Evolutionary conservation across 2,888 invertebrate species (phyloP).

Genomic region (Hemistola chrysoprasaria): DNA sequence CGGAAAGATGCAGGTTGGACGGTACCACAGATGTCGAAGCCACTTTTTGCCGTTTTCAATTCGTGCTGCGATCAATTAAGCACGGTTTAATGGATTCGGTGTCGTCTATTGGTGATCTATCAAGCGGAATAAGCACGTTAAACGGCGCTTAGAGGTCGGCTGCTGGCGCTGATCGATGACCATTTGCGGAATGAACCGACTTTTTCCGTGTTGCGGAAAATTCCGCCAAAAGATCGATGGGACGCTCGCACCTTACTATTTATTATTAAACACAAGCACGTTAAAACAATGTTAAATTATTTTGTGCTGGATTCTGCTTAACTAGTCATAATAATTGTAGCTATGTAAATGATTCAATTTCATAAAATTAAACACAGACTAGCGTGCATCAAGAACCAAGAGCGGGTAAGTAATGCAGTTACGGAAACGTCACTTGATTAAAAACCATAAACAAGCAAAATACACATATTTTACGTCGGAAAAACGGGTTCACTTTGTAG

Average conservation of each 20-base stretch:
- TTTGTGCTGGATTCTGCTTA: too few relatives aligned
- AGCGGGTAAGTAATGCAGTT: conserved; percentile 52
- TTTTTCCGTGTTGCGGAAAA: conserved; percentile 10
- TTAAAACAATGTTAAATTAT: background rate
- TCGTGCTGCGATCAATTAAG: conserved; percentile 72
- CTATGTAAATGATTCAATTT: too few relatives aligned
- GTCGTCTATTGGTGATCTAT: conserved; percentile 70
- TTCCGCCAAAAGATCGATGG: conserved; percentile 10
- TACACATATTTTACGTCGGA: conserved; percentile 40
- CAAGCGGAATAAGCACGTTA: conserved; percentile 70
- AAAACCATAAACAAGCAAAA: conserved; percentile 43
- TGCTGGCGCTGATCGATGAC: conserved; percentile 61
- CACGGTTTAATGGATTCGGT: conserved; percentile 75
- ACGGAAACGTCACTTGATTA: conserved; percentile 65
- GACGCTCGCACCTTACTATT: conserved; percentile 3
- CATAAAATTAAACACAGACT: too few relatives aligned
- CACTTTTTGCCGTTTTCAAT: conserved; percentile 74
- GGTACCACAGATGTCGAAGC: conserved; percentile 17
- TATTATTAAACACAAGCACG: too few relatives aligned
- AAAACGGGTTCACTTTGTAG: conserved; percentile 23
- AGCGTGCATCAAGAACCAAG: conserved; percentile 39
- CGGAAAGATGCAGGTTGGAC: conserved; percentile 38
- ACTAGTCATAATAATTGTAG: too few relatives aligned
- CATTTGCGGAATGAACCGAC: conserved; percentile 11
- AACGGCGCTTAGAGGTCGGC: conserved; percentile 61